Conservation (phyloP, 2,888 invertebrate species). For the Hybos culiciformis region DNA sequence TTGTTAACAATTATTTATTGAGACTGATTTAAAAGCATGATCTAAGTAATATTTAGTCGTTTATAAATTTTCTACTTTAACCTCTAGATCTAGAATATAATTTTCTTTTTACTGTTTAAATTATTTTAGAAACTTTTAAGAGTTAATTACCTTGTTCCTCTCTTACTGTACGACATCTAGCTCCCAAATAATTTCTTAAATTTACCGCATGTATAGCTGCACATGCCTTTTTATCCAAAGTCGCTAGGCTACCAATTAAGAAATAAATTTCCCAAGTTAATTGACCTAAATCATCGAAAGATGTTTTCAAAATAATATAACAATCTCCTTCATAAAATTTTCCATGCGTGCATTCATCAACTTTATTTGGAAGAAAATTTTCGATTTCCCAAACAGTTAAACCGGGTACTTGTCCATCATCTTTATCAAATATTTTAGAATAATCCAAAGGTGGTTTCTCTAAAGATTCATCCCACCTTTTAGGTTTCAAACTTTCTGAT, state of each 20-base stretch:
- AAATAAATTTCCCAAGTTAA: conserved; percentile 94
- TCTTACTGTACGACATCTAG: conserved; percentile 81
- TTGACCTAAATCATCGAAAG: conserved; percentile 67
- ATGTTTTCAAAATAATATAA: conserved; percentile 89
- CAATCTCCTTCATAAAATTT: conserved; percentile 99
- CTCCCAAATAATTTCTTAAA: conserved; percentile 87
- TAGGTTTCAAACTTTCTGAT: conserved; percentile 55
- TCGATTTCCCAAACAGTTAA: conserved; percentile 98
- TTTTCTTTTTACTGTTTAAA: too few species aligned
- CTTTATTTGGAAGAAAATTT: conserved; percentile 91
- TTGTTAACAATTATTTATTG: too few species aligned
- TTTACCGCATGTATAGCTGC: conserved; percentile 94
- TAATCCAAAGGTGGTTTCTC: conserved; percentile 94
- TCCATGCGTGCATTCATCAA: conserved; percentile 87
- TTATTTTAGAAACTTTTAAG: too few species aligned
- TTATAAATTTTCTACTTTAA: too few species aligned
- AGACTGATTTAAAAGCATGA: too few species aligned
- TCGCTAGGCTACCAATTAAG: conserved; percentile 95
- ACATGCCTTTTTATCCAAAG: conserved; percentile 47
- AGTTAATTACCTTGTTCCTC: conserved; percentile 71
- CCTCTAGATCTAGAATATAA: too few species aligned
- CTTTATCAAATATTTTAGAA: conserved; percentile 92
- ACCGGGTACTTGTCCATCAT: conserved; percentile 85
- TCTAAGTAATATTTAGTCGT: too few species aligned
- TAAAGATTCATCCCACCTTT: conserved; percentile 90